Evolutionary conservation across 2,888 invertebrate genomes (phyloP), one percentile per base, ranked within the genome.

Genomic region (Tetragnatha montana): DNA sequence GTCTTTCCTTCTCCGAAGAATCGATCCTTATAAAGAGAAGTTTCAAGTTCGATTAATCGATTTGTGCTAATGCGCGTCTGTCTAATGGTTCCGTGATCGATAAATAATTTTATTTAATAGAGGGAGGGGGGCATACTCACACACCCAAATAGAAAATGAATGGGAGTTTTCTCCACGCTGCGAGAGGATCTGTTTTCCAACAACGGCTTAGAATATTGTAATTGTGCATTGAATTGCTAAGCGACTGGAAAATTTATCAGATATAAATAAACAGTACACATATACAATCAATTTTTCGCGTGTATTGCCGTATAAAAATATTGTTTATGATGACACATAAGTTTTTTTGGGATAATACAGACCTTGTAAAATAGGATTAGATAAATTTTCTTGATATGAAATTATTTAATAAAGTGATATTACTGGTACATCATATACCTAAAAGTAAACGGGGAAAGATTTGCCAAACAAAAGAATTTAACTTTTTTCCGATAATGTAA

Each of bases 21-120:
- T 85, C 85, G 85, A 85, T 85, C 50, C 76, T 78, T 79, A 71
- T 85, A 79, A 85, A 73, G 78, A 79, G 79, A 85, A 85, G 73
- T 82, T 82, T 73, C 51, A 51, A 73, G 78, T 79, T 79, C 85
- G 85, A 85, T 85, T 70, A 85, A 85, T 85, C 85, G 85, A 85
- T 85, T 85, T 76, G 71, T 79, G 85, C 85, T 85, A 85, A 85
- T 85, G 85, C 70, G 70, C 85, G 71, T 69, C 85, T 85, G 85
- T 85, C 85, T 85, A 85, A 85, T 85, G 85, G 85, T 85, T 84
- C 75, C 79, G 69, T 70, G 76, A 85, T 85, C 85, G 85, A 85
- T 85, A 78, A 78, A 78, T 70, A 79, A 79, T 85, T 85, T 85
- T 85, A 85, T 85, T 85, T 85, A 85, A 85, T 85, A 85, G 79